Evolutionary conservation across 2,888 invertebrate species (phyloP).

Genomic region (Torymus aiolomorphi): DNA sequence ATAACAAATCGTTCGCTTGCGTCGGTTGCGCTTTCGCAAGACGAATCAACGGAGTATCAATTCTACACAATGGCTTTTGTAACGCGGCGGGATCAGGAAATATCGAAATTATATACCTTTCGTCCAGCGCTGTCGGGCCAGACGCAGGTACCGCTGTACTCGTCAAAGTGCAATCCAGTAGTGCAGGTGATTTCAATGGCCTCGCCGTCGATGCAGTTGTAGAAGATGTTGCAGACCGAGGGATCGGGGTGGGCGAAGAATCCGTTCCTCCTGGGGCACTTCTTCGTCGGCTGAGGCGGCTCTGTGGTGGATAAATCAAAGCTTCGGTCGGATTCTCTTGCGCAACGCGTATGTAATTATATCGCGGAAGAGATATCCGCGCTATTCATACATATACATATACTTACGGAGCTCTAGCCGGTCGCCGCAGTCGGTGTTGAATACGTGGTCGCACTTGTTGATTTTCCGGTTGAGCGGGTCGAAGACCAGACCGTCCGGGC

Average conservation of each 20-base stretch:
- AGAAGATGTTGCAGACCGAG: slow-evolving; percentile 89
- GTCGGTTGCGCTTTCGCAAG: no score
- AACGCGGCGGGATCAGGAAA: no score
- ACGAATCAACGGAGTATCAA: no score
- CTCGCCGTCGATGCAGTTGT: slow-evolving; percentile 92
- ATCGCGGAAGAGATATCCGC: neutral
- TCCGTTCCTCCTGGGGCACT: slow-evolving; percentile 91
- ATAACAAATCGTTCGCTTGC: no score
- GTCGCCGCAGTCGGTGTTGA: slow-evolving; percentile 94
- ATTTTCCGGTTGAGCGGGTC: slow-evolving; percentile 89
- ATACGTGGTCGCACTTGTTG: slow-evolving; percentile 94
- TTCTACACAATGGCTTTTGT: no score
- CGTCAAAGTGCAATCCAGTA: slow-evolving; percentile 92
- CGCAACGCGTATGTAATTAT: neutral
- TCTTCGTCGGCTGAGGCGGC: slow-evolving; percentile 82
- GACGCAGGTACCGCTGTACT: slow-evolving; percentile 91
- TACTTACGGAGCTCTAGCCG: slow-evolving; percentile 91
- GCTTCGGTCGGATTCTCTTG: no score
- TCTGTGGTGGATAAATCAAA: slow-evolving; percentile 77
- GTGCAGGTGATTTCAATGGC: slow-evolving; percentile 88
- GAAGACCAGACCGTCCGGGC: slow-evolving; percentile 93
- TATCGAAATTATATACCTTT: slow-evolving; percentile 76
- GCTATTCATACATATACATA: slow-evolving; percentile 1
- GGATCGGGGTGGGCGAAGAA: slow-evolving; percentile 94
- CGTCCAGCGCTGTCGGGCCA: slow-evolving; percentile 91